Conservation (phyloP, 1,140 invertebrate species). For the Potamilus streckersoni region DNA sequence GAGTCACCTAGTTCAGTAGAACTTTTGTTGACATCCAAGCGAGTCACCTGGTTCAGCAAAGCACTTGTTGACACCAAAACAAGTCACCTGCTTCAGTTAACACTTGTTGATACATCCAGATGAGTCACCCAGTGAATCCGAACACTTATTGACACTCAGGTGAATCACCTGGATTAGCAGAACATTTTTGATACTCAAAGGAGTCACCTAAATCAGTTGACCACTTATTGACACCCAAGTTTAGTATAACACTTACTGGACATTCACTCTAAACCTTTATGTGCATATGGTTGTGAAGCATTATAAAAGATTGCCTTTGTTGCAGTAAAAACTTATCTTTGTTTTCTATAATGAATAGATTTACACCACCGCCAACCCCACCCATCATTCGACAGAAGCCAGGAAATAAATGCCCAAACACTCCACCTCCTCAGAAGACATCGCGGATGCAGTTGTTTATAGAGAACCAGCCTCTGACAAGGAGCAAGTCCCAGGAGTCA, state of each 20-base stretch:
- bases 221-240: too few species aligned
- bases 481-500: conserved; percentile 93
- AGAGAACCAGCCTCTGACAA: conserved; percentile 75
- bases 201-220: too few species aligned
- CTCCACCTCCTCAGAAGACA: conserved; percentile 79
- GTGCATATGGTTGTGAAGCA: neutral
- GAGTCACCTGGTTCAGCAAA: too few species aligned
- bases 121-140: too few species aligned
- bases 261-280: neutral
- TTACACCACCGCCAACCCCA: conserved; percentile 75
- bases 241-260: neutral
- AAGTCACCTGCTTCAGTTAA: too few species aligned
- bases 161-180: too few species aligned
- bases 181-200: too few species aligned
- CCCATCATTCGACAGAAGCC: conserved; percentile 63
- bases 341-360: conserved; percentile 37
- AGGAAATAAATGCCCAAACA: conserved; percentile 78
- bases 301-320: neutral
- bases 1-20: too few species aligned
- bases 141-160: too few species aligned
- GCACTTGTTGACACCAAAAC: too few species aligned
- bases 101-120: too few species aligned
- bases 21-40: too few species aligned
- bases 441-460: conserved; percentile 69
- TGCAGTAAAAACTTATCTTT: neutral